Conservation (phyloP, 2,888 invertebrate genomes). For the Trichogramma dendrolimi region DNA sequence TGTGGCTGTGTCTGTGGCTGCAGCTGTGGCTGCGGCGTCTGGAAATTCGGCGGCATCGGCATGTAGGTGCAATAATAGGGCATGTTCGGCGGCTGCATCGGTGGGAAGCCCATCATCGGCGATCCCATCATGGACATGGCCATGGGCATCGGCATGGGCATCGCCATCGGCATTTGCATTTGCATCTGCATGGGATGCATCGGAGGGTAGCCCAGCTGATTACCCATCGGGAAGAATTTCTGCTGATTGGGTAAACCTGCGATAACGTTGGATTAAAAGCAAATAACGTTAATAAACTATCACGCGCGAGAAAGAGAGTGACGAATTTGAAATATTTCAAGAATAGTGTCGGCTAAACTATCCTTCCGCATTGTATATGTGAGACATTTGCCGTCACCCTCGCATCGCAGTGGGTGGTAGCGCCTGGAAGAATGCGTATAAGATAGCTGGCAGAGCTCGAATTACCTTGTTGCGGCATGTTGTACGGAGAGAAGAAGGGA, state of each 20-base stretch:
- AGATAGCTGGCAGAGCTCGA: neutral
- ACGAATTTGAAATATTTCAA: neutral
- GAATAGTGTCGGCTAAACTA: neutral
- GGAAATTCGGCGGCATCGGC: neutral
- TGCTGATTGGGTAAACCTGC: neutral
- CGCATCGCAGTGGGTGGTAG: neutral
- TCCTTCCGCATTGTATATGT: neutral
- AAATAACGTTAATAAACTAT: neutral
- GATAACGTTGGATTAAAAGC: neutral
- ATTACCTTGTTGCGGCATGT: constrained; percentile 12
- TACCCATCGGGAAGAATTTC: constrained; percentile 5
- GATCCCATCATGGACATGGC: no score
- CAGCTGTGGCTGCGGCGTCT: constrained; percentile 2
- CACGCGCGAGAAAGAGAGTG: neutral
- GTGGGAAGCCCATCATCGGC: no score
- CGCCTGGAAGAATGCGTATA: neutral
- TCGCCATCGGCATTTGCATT: neutral
- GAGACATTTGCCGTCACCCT: neutral
- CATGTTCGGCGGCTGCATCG: neutral
- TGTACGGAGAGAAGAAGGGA: constrained; percentile 9
- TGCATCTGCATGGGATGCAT: neutral
- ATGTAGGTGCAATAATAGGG: constrained; percentile 15
- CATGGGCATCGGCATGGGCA: constrained; percentile 1
- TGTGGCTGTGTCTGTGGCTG: neutral
- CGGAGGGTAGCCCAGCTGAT: neutral